A percentile compares a stretch with the other conserved stretches of the same genome.
Evolutionary conservation across 2,888 invertebrate genomes (phyloP).

Genomic region (Trichopria drosophilae): DNA sequence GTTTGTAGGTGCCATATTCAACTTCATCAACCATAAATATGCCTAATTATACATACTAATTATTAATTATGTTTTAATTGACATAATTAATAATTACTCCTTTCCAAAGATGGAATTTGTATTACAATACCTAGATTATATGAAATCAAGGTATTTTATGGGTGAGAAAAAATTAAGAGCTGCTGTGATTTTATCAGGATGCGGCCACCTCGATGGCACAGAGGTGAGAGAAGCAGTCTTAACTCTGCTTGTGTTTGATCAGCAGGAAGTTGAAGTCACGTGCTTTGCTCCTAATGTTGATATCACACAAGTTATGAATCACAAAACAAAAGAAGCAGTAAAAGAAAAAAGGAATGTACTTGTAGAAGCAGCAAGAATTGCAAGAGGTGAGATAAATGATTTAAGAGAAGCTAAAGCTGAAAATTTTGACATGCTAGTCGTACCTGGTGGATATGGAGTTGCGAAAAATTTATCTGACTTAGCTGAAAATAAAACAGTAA

Average conservation of each 20-base stretch:
- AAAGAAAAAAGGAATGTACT: conserved; percentile 21
- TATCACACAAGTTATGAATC: conserved; percentile 19
- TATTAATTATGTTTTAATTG: conserved; percentile 19
- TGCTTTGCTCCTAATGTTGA: conserved; percentile 22
- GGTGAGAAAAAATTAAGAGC: conserved; percentile 22
- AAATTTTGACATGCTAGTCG: conserved; percentile 13
- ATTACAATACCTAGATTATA: conserved; percentile 21
- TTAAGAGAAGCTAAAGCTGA: conserved; percentile 14
- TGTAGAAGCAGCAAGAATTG: conserved; percentile 19
- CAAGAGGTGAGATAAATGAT: conserved; percentile 17
- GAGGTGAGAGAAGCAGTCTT: conserved; percentile 22
- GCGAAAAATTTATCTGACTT: conserved; percentile 22
- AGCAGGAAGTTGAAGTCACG: conserved; percentile 17
- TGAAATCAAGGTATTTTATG: conserved; percentile 22
- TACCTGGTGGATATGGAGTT: conserved; percentile 20
- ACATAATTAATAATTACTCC: conserved; percentile 16
- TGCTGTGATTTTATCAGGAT: conserved; percentile 23
- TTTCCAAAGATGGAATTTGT: conserved; percentile 21
- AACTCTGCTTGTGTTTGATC: conserved; percentile 18
- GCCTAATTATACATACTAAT: conserved; percentile 22
- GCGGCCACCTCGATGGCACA: conserved; percentile 22
- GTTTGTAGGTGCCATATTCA: conserved; percentile 17
- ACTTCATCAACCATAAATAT: conserved; percentile 14
- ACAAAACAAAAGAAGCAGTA: conserved; percentile 3
- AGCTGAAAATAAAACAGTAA: conserved; percentile 17